Base-by-base conservation (phyloP, 2,888 invertebrate species). In the Drosophila mettleri region DNA sequence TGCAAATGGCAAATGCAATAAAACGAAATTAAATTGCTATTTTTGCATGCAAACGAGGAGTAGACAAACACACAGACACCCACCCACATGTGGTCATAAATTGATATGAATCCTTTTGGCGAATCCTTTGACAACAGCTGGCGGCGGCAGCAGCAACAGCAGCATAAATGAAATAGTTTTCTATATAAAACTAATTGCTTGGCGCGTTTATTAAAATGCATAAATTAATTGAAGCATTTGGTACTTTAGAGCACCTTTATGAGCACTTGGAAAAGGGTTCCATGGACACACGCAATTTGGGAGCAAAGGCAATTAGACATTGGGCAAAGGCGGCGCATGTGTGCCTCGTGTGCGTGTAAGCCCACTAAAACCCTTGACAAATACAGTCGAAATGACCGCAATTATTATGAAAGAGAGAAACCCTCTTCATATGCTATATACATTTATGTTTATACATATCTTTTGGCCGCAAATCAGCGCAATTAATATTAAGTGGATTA, bases 401-500 rank as follows among this genome's bases (percentile, higher is more conserved):
- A 90, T 90, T 89, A 90, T 82, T 89, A 90, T 82, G 85, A 63
- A 79, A 57, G 78, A 68, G 78, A 68, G 72, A 7, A 51, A 66
- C 43, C 36, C 74, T 63, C 74, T 67, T 18, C 6, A 27, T 34
- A 43, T 52, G 59, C 24, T 69, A 73, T 49, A 66, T n/a, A 36
- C 10, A 22, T 18, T 4, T 41, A n/a, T n/a, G n/a, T n/a, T n/a
- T n/a, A 18, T 52, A 20, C 22, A 36, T 67, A 58, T 64, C 59
- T 61, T 63, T 45, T 52, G 53, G 58, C 68, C 61, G 39, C 68
- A 89, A 90, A 90, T 89, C 90, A 89, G 77, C 76, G 82, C 89
- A 89, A 90, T 90, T 90, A 90, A 90, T 90, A 90, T 89, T 89
- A 90, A 90, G 90, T 90, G 90, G 90, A 89, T 90, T 90, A 90